Conservation (phyloP, 2,888 invertebrate species). For the Gymnoscelis rufifasciata region DNA sequence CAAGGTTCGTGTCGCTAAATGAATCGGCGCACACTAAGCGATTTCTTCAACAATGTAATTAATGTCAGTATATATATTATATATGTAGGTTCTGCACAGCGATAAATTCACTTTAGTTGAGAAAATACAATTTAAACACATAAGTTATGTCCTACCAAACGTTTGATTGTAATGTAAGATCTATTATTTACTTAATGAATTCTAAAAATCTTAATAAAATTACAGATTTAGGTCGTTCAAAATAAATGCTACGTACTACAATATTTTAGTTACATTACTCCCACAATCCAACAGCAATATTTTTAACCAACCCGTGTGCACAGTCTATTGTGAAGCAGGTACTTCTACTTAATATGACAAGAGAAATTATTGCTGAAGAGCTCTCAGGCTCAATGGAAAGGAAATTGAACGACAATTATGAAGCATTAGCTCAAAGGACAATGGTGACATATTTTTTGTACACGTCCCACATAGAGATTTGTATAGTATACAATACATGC, state of each 20-base stretch:
- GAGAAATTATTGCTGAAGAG: slow-evolving; percentile 59
- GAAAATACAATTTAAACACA: too few relatives aligned
- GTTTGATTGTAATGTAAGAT: too few relatives aligned
- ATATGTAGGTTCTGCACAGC: background rate
- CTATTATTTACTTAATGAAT: too few relatives aligned
- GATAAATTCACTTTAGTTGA: background rate
- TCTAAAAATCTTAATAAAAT: too few relatives aligned
- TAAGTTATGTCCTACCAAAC: too few relatives aligned
- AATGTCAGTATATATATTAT: background rate
- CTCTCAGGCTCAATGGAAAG: slow-evolving; percentile 56
- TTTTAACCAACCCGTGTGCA: slow-evolving; percentile 37
- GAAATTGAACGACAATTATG: slow-evolving; percentile 71
- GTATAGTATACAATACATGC: slow-evolving; percentile 51
- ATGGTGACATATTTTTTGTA: slow-evolving; percentile 65
- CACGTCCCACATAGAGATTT: slow-evolving; percentile 45
- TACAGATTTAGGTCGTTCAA: too few relatives aligned
- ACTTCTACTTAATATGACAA: slow-evolving; percentile 56
- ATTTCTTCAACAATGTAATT: slow-evolving; percentile 24
- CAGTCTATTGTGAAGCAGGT: slow-evolving; percentile 37
- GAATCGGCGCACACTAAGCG: slow-evolving; percentile 41
- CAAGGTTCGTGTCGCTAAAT: slow-evolving; percentile 48
- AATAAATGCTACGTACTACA: too few relatives aligned
- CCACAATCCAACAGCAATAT: background rate
- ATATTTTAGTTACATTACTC: slow-evolving; percentile 1
- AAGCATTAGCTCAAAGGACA: slow-evolving; percentile 59